Percentiles rank a stretch among this genome's conserved stretches.
Evolutionary conservation across 2,888 invertebrate species (phyloP).

Genomic region (Calliopum simillimum): DNA sequence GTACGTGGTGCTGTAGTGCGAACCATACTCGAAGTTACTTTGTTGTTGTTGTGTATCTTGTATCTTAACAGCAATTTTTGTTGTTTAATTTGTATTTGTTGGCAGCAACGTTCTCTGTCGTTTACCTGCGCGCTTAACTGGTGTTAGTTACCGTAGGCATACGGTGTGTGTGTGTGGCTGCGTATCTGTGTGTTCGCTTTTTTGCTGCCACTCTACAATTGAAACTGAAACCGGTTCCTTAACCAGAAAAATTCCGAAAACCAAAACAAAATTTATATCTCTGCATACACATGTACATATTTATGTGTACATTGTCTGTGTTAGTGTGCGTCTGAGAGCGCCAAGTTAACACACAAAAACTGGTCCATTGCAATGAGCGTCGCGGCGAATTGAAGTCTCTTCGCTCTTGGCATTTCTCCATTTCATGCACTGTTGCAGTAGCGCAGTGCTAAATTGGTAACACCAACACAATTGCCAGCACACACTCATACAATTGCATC

Average conservation of each 20-base stretch:
- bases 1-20: neutral
- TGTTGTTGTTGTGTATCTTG: slow-evolving; percentile 13
- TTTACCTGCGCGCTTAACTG: slow-evolving; percentile 26
- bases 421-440: neutral
- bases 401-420: neutral
- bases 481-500: neutral
- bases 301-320: neutral
- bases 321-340: neutral
- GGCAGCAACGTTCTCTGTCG: neutral
- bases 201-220: slow-evolving; percentile 39
- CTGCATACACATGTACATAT: neutral
- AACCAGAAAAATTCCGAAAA: slow-evolving; percentile 30
- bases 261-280: slow-evolving; percentile 22
- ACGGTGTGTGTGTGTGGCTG: slow-evolving; percentile 9
- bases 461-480: slow-evolving; percentile 21
- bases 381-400: slow-evolving; percentile 15
- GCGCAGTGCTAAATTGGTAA: slow-evolving; percentile 23
- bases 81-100: slow-evolving; percentile 46
- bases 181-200: slow-evolving; percentile 20
- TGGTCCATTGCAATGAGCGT: slow-evolving; percentile 25
- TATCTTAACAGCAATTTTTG: slow-evolving; percentile 7
- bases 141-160: too few relatives aligned
- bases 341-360: neutral
- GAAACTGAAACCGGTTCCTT: slow-evolving; percentile 51
- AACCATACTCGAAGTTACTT: neutral